These are phyloP conservation scores for Xestobium rufovillosum DNA, from an alignment of 2,888 invertebrate species.

Conservation along the genomic window DNA sequence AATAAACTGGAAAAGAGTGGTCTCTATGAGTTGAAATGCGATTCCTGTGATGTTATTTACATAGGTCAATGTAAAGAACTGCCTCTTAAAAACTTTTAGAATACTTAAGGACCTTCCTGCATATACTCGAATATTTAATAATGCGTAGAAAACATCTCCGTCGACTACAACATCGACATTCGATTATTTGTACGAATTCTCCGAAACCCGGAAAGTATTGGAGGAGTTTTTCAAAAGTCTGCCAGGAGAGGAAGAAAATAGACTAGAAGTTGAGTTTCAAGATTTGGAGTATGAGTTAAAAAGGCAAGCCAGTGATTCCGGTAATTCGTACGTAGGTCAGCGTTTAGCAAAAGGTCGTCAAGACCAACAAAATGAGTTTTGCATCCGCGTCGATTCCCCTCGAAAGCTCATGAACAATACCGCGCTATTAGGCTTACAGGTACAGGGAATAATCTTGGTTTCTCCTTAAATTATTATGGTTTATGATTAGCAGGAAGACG, in stretches of 20 bases:
- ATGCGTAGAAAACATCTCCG: constrained; percentile 16
- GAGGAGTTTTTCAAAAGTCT: constrained; percentile 88
- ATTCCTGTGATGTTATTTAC: too few species aligned
- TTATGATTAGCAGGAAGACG: constrained; percentile 42
- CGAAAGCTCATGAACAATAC: constrained; percentile 52
- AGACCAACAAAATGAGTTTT: constrained; percentile 39
- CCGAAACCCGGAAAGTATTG: constrained; percentile 83
- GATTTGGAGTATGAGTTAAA: constrained; percentile 73
- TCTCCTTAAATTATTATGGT: constrained; percentile 6
- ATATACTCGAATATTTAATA: too few species aligned
- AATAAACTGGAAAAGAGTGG: too few species aligned
- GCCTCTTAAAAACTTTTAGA: too few species aligned
- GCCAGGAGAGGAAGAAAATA: constrained; percentile 55
- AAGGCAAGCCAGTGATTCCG: constrained; percentile 54
- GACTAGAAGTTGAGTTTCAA: constrained; percentile 49
- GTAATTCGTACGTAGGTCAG: constrained; percentile 72
- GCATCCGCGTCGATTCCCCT: constrained; percentile 49
- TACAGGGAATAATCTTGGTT: constrained; percentile 25
- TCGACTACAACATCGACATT: constrained; percentile 55
- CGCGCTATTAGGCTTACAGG: constrained; percentile 51
- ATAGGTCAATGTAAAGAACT: too few species aligned
- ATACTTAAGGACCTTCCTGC: too few species aligned
- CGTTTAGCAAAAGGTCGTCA: constrained; percentile 56
- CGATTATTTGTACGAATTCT: constrained; percentile 87
- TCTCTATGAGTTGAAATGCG: too few species aligned